Percentiles rank a stretch among this genome's conserved stretches.
phyloP scores from a whole-genome alignment of 2,888 invertebrate genomes.

The Lithophane socia region DNA sequence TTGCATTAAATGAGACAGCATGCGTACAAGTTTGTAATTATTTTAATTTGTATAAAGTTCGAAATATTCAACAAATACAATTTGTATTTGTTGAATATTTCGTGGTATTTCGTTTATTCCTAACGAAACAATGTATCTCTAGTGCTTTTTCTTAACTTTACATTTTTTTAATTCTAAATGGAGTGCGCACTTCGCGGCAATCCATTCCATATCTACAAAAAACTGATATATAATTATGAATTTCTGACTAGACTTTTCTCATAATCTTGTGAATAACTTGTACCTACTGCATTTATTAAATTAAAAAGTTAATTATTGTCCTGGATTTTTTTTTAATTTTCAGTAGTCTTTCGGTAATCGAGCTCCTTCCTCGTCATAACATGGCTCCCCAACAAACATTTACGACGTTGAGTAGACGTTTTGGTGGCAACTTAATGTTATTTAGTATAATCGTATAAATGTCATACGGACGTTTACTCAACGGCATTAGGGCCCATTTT shows the following conservation, averaged over 20 bases:
- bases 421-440: too few species aligned
- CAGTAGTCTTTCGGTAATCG: too few species aligned
- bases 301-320: neutral
- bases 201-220: neutral
- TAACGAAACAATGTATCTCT: neutral
- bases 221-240: neutral
- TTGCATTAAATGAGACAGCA: conserved; percentile 30
- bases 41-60: neutral
- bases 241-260: neutral
- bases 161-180: neutral
- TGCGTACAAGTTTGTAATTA: neutral
- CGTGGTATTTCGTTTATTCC: too few species aligned
- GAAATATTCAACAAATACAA: too few species aligned
- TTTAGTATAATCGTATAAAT: too few species aligned
- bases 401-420: too few species aligned
- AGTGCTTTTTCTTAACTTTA: neutral
- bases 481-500: too few species aligned
- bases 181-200: neutral
- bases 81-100: neutral
- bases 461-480: too few species aligned
- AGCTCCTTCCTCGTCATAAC: neutral
- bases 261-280: neutral
- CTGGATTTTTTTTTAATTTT: neutral
- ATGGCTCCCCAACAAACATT: too few species aligned
- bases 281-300: neutral